Base-by-base conservation (phyloP, 2,113 vertebrate genomes). In the Rhinopithecus roxellana region DNA sequence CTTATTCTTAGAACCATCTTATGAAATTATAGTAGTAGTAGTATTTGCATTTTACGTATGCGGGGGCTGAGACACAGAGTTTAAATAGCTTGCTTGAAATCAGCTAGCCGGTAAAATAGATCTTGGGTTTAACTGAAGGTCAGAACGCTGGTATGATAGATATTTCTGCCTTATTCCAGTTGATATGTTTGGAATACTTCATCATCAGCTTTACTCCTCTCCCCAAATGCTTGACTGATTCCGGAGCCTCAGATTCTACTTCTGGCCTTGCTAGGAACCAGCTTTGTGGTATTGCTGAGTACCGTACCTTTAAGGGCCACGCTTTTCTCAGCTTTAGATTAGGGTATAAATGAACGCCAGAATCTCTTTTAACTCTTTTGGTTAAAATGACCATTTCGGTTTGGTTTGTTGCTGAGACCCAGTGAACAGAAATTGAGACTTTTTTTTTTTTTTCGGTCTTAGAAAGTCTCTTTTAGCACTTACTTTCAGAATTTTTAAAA, bases 21-120 rank as follows among this genome's bases (percentile, higher is more conserved):
- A 90, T 4, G 55, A 90, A 75, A 88, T 90, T 83, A 25, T 30
- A 69, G 22, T 52, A 50, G 48, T 95, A 32, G n/a, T 74, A 57
- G 43, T 91, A 94, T 79, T 94, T 90, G 70, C 32, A 69, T 93
- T 92, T 93, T 92, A 30, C n/a, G 14, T 93, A 22, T 45, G 48
- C 93, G 5, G 45, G 75, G 52, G 25, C 74, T 79, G 85, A 92
- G 30, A 55, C 35, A 52, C 12, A 90, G 22, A 84, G 69, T 64
- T 89, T 85, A 92, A 93, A 11, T 70, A 85, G 89, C n/a, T 79
- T 90, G 43, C 7, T 80, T 67, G 32, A 91, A 52, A 64, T 90
- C 43, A 67, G 9, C 48, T 23, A 90, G n/a, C 35, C 9, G 35
- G 27, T 61, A 52, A 92, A 79, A 80, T 48, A 50, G 69, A 83